Conservation (phyloP, 2,888 invertebrate genomes). For the Agonum fuliginosum region DNA sequence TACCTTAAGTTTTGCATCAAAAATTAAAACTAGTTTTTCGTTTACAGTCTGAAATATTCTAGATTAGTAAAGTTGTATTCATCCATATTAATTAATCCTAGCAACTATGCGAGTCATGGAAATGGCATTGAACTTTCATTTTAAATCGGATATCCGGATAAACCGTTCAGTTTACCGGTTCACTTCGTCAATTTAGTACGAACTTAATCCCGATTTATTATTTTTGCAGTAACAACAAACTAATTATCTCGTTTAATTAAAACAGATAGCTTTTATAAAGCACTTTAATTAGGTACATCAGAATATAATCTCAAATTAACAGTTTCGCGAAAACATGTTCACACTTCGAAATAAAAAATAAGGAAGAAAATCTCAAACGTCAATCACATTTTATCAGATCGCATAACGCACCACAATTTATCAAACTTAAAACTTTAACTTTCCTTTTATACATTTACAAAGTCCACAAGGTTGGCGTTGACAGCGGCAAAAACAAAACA, state of each 20-base stretch:
- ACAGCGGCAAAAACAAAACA: slow-evolving; percentile 1
- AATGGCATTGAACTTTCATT: slow-evolving; percentile 1
- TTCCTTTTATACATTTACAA: slow-evolving; percentile 2
- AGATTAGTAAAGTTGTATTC: too few relatives aligned
- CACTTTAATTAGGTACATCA: too few relatives aligned
- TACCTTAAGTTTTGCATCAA: too few relatives aligned
- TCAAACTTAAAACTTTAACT: slow-evolving; percentile 5
- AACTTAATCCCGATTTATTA: too few relatives aligned
- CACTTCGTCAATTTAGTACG: not conserved
- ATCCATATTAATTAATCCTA: not conserved
- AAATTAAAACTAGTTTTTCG: too few relatives aligned
- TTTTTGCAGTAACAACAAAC: too few relatives aligned
- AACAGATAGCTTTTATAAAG: too few relatives aligned
- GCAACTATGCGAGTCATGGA: not conserved
- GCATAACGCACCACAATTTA: not conserved
- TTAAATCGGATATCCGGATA: slow-evolving; percentile 16
- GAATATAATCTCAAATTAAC: too few relatives aligned
- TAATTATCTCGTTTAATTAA: too few relatives aligned
- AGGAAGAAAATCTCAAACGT: not conserved
- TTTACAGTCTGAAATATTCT: too few relatives aligned
- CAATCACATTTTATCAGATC: not conserved
- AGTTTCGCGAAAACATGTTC: too few relatives aligned
- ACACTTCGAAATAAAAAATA: too few relatives aligned
- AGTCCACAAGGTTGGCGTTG: slow-evolving; percentile 5
- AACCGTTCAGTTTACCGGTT: slow-evolving; percentile 18